Percentiles rank a stretch among this genome's conserved stretches.
Conservation (phyloP, 2,113 vertebrate genomes). For the Prionailurus bengalensis region DNA sequence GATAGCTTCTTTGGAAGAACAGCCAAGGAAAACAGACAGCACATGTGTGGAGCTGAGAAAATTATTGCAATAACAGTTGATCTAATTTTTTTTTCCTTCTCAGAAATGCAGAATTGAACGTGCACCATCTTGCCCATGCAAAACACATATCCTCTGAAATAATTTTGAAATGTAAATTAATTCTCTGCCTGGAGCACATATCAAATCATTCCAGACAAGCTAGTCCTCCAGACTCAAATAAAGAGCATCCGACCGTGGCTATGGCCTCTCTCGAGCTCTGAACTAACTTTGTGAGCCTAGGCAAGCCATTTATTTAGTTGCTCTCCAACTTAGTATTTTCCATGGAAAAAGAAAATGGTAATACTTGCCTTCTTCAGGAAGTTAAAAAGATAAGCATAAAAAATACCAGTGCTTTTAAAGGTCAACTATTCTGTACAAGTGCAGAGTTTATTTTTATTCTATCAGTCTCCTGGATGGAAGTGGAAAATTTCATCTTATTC, state of each 20-base stretch:
- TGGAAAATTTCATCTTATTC: slow-evolving; percentile 7
- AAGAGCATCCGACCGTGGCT: background rate
- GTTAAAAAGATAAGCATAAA: slow-evolving; percentile 35
- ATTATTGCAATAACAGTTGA: background rate
- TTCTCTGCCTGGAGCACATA: slow-evolving; percentile 10
- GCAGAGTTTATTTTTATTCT: slow-evolving; percentile 57
- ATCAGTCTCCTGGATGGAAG: slow-evolving; percentile 16
- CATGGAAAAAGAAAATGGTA: slow-evolving; percentile 6
- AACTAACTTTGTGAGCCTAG: background rate
- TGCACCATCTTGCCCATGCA: slow-evolving; percentile 14
- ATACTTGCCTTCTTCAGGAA: slow-evolving; percentile 28
- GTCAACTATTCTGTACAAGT: slow-evolving; percentile 56
- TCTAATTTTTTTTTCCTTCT: slow-evolving; percentile 31
- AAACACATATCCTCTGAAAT: slow-evolving; percentile 33
- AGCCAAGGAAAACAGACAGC: slow-evolving; percentile 14
- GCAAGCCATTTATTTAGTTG: background rate
- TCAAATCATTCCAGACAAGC: background rate
- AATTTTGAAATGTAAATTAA: slow-evolving; percentile 49
- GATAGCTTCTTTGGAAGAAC: background rate
- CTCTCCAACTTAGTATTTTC: background rate
- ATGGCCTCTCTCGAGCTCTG: background rate
- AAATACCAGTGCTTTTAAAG: slow-evolving; percentile 64
- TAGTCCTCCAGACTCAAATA: background rate
- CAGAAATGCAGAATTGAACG: slow-evolving; percentile 50
- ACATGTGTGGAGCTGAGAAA: background rate